phyloP scores from a whole-genome alignment of 1,140 invertebrate genomes.

The Charaxes varanes region DNA sequence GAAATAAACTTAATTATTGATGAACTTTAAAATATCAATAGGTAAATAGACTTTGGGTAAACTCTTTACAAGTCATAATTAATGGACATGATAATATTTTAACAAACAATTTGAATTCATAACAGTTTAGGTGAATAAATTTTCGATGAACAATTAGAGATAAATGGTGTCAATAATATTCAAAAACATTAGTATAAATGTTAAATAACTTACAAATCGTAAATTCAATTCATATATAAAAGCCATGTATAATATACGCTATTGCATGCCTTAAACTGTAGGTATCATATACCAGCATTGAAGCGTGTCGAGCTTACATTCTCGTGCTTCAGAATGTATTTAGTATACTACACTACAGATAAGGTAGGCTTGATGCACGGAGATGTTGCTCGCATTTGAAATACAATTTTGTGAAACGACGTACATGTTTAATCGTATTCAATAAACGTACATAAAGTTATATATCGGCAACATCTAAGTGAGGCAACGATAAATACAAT shows the following conservation, averaged over 20 bases:
- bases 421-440: too few species aligned
- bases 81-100: too few species aligned
- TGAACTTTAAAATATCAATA: too few species aligned
- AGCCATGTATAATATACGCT: slow-evolving; percentile 13
- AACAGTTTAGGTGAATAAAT: too few species aligned
- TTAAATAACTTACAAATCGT: slow-evolving; percentile 9
- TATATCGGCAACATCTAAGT: slow-evolving; percentile 35
- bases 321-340: slow-evolving; percentile 12
- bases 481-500: too few species aligned
- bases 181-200: too few species aligned
- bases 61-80: too few species aligned
- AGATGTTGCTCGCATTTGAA: slow-evolving; percentile 30
- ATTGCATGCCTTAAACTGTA: slow-evolving; percentile 16
- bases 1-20: too few species aligned
- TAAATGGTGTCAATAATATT: too few species aligned
- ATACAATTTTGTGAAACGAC: background rate
- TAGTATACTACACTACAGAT: slow-evolving; percentile 13
- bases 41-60: too few species aligned
- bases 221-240: slow-evolving; percentile 12
- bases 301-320: slow-evolving; percentile 11
- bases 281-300: slow-evolving; percentile 5
- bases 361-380: slow-evolving; percentile 16
- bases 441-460: background rate
- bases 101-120: too few species aligned
- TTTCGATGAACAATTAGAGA: too few species aligned